Evolutionary conservation across 2,797 vertebrate species (phyloP).

Genomic region (Melanotaenia boesemani): DNA sequence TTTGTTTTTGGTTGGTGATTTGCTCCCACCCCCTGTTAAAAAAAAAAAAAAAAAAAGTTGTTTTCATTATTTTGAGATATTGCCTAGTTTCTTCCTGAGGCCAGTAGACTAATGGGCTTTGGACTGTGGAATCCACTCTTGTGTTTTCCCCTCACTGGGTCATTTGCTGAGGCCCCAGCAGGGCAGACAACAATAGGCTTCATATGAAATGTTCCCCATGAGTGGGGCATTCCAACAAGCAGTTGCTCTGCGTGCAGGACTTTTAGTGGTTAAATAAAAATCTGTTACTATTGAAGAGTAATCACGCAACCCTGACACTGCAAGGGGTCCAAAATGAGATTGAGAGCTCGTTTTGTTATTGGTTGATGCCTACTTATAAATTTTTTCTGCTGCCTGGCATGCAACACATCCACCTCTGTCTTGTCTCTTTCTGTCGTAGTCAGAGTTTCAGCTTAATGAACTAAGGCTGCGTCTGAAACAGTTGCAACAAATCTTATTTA

Average conservation of each 20-base stretch:
- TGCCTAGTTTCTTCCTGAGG: conserved; percentile 69
- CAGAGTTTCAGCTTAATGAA: conserved; percentile 58
- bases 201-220: conserved; percentile 74
- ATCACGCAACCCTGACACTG: conserved; percentile 47
- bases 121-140: conserved; percentile 62
- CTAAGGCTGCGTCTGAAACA: conserved; percentile 49
- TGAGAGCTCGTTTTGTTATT: conserved; percentile 59
- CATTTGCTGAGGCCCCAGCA: conserved; percentile 70
- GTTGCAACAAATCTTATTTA: conserved; percentile 56
- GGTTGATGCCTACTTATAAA: conserved; percentile 47
- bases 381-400: conserved; percentile 50
- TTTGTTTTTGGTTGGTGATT: conserved; percentile 54
- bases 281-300: conserved; percentile 52
- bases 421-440: conserved; percentile 57
- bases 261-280: conserved; percentile 68
- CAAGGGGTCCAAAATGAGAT: conserved; percentile 62
- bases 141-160: conserved; percentile 64
- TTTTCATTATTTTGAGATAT: conserved; percentile 77
- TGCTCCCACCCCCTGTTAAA: conserved; percentile 26
- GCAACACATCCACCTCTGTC: conserved; percentile 37
- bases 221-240: conserved; percentile 62
- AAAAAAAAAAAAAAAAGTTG: conserved; percentile 44
- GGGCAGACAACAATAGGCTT: conserved; percentile 72
- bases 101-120: conserved; percentile 73
- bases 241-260: conserved; percentile 60